Evolutionary conservation across 23 tunicate genomes (phyloP), one percentile per base, ranked within the genome.

Genomic region (Corella eumyota): DNA sequence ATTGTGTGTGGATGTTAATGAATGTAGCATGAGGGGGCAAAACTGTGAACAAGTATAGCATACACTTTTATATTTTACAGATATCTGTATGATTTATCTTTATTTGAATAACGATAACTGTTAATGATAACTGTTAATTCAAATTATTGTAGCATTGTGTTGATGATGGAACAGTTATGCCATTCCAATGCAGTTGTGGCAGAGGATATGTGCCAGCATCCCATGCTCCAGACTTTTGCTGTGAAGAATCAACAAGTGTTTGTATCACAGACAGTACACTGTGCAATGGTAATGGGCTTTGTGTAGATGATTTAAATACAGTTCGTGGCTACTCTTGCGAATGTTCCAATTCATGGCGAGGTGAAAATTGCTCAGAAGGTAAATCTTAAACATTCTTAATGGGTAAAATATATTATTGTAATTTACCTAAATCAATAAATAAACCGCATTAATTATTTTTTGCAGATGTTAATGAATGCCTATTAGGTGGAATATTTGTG

Each of bases 151-250:
- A n/a, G n/a, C n/a, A n/a, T n/a, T n/a, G n/a, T n/a, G n/a, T n/a
- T n/a, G n/a, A n/a, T n/a, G n/a, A n/a, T n/a, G n/a, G n/a, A n/a
- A n/a, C n/a, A n/a, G n/a, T n/a, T n/a, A n/a, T n/a, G n/a, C n/a
- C 57, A 51, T 19, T n/a, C 57, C 20, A 25, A 7, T 51, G 57
- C 57, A n/a, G 27, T n/a, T 51, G 57, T 27, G 23, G 23, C 22
- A 6, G 6, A 19, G 57, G 57, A 6, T 51, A 51, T 19, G 57
- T 27, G 6, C 57, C 57, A 6, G 57, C 57, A 6, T 6, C 22
- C 22, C 57, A 51, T 19, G 57, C 57, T 5, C 57, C 57, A n/a
- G 57, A 51, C 22, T 51, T 51, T 27, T 51, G 57, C 57, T 51
- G 57, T 51, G 57, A 51, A 25, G 23, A 11, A 6, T 25, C 57